These are phyloP conservation scores for Barnardius zonarius DNA, from an alignment of 2,113 vertebrate genomes.

Conservation along the genomic window DNA sequence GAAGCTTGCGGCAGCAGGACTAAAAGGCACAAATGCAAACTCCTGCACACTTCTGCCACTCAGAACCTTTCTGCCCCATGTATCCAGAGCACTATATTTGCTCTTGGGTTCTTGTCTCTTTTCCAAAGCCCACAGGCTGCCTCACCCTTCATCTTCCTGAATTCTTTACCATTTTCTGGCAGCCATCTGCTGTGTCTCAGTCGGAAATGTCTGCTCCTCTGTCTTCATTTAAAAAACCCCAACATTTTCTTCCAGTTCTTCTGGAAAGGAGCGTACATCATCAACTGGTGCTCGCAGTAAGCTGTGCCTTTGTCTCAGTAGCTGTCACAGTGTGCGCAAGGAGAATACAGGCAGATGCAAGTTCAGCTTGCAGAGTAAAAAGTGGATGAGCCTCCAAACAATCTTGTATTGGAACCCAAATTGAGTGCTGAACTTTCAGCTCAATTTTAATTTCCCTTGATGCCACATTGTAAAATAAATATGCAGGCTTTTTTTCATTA, in stretches of 20 bases:
- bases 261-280: neutral
- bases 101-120: constrained; percentile 24
- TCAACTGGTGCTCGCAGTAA: neutral
- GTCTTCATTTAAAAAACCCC: constrained; percentile 42
- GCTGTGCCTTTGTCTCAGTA: neutral
- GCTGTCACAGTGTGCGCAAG: neutral
- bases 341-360: neutral
- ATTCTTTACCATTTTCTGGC: constrained; percentile 67
- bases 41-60: neutral
- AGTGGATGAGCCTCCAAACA: constrained; percentile 15
- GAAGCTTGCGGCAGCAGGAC: neutral
- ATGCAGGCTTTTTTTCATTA: neutral
- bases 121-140: constrained; percentile 64
- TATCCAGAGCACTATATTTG: neutral
- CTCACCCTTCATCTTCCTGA: constrained; percentile 65
- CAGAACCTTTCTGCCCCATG: neutral
- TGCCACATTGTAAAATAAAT: constrained; percentile 37
- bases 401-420: constrained; percentile 10
- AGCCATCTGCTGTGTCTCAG: constrained; percentile 48
- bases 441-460: constrained; percentile 44
- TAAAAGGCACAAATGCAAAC: neutral
- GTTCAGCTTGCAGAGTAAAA: constrained; percentile 7
- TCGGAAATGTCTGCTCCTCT: constrained; percentile 58
- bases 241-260: neutral
- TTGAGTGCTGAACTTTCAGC: constrained; percentile 31